These are phyloP conservation scores for Drosophila subpulchrella DNA, from an alignment of 1,140 invertebrate species.

Conservation along the genomic window DNA sequence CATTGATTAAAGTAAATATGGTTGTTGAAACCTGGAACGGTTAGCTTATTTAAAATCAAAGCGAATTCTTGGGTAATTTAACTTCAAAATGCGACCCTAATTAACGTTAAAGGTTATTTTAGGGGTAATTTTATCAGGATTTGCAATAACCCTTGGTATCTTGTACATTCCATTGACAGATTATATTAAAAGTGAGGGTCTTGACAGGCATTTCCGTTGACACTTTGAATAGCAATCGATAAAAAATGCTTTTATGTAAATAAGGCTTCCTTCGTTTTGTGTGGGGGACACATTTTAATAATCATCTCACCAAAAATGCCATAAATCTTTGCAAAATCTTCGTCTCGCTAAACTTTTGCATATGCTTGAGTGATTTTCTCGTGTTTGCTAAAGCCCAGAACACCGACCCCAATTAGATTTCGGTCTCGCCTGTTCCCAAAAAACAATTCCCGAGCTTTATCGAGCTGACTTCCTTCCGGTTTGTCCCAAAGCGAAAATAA, in stretches of 20 bases:
- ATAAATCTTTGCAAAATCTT: constrained; percentile 1
- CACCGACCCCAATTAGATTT: constrained; percentile 51
- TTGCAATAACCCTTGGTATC: neutral
- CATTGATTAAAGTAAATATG: constrained; percentile 41
- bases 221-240: neutral
- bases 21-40: neutral
- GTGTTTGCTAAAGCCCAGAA: constrained; percentile 8
- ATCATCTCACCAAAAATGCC: constrained; percentile 2
- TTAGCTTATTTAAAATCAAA: constrained; percentile 15
- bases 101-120: constrained; percentile 2
- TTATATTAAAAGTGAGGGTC: constrained; percentile 4
- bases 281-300: neutral
- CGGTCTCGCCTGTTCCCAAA: constrained; percentile 10
- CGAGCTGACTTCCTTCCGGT: constrained; percentile 64
- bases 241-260: no score
- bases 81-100: neutral
- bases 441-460: constrained; percentile 61
- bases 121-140: neutral
- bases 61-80: neutral
- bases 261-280: neutral
- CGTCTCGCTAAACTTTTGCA: constrained; percentile 25
- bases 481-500: constrained; percentile 28
- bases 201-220: neutral
- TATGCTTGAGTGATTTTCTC: constrained; percentile 39
- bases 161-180: neutral